A percentile compares a stretch with the other conserved stretches of the same genome.
These are phyloP conservation scores for Aurelia sp. DNA, from an alignment of 30 jellyfish, hydroid and myxozoan species.

Conservation along the genomic window DNA sequence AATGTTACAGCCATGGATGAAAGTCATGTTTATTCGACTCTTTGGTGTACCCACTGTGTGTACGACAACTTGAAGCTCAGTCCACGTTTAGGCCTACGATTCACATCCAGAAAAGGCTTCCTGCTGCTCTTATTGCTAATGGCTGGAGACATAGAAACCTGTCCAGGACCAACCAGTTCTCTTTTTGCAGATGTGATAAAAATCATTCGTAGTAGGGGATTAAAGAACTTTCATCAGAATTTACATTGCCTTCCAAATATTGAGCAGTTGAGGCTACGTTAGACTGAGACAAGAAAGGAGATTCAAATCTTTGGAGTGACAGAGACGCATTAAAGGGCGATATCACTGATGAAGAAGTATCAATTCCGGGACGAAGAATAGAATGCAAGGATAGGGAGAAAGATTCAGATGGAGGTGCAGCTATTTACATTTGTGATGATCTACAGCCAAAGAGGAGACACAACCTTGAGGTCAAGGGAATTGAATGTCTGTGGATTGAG, in stretches of 20 bases:
- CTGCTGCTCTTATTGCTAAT: slow-evolving; percentile 6
- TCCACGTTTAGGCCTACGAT: not conserved
- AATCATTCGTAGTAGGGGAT: slow-evolving; percentile 2
- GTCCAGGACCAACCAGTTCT: slow-evolving; percentile 6
- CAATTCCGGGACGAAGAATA: slow-evolving; percentile 26
- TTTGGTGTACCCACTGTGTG: too few relatives aligned
- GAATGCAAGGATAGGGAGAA: not conserved
- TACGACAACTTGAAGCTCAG: too few relatives aligned
- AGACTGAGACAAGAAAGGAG: too few relatives aligned
- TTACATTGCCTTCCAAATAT: too few relatives aligned
- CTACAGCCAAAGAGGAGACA: slow-evolving; percentile 18
- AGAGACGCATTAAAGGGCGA: not conserved
- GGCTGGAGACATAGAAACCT: slow-evolving; percentile 25
- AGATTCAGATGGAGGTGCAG: slow-evolving; percentile 42
- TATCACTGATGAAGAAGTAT: slow-evolving; percentile 21
- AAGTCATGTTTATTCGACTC: too few relatives aligned
- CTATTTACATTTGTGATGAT: slow-evolving; percentile 48
- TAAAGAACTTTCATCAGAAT: slow-evolving; percentile 5
- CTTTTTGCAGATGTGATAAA: not conserved
- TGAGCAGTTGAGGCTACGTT: too few relatives aligned
- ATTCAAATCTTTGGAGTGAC: too few relatives aligned
- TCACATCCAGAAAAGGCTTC: not conserved
- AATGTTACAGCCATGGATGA: too few relatives aligned
- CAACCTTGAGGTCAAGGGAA: slow-evolving; percentile 29
- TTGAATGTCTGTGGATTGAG: slow-evolving; percentile 37